Conservation (phyloP, 2,888 invertebrate species). For the Agonopterix subpropinquella region DNA sequence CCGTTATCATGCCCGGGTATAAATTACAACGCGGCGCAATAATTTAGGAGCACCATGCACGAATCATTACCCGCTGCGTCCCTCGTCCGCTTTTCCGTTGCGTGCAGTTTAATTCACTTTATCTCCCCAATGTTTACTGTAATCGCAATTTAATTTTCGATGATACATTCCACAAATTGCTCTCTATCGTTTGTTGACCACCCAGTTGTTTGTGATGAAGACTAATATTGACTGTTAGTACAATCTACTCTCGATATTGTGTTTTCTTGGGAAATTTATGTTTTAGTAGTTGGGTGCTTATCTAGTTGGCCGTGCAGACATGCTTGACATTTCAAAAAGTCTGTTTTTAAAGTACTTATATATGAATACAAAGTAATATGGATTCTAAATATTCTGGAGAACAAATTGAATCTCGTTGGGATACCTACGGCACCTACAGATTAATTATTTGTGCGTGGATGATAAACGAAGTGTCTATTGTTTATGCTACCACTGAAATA, state of each 20-base stretch:
- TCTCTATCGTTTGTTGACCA: slow-evolving; percentile 5
- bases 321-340: too few species aligned
- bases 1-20: slow-evolving; percentile 67
- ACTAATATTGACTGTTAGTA: too few species aligned
- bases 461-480: slow-evolving; percentile 48
- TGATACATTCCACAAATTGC: slow-evolving; percentile 26
- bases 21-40: slow-evolving; percentile 69
- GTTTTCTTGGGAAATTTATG: too few species aligned
- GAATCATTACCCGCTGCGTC: slow-evolving; percentile 72
- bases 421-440: slow-evolving; percentile 43
- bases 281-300: too few species aligned
- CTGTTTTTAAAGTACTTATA: too few species aligned
- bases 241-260: too few species aligned
- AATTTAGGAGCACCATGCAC: slow-evolving; percentile 72
- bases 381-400: too few species aligned
- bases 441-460: slow-evolving; percentile 54
- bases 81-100: slow-evolving; percentile 30
- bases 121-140: slow-evolving; percentile 56
- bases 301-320: too few species aligned
- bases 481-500: slow-evolving; percentile 38
- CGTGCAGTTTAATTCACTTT: slow-evolving; percentile 65
- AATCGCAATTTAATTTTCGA: slow-evolving; percentile 50
- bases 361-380: too few species aligned
- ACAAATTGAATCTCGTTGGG: slow-evolving; percentile 27
- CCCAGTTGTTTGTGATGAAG: neutral